Conservation (phyloP, 2,888 invertebrate genomes). For the Calephelis perditalis region DNA sequence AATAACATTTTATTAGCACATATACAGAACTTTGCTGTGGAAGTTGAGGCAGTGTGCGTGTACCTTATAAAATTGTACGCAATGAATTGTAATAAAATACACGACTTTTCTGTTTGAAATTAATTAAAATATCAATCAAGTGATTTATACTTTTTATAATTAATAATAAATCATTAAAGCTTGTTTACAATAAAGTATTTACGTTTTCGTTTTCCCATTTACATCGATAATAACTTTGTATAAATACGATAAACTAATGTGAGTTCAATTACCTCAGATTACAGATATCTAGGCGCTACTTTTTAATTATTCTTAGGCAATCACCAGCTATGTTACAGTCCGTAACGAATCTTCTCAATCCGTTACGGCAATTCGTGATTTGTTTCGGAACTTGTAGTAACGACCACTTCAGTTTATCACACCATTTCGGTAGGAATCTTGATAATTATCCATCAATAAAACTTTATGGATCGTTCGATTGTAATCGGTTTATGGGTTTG, state of each 20-base stretch:
- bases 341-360: conserved; percentile 56
- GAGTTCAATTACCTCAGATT: conserved; percentile 17
- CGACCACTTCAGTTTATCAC: conserved; percentile 71
- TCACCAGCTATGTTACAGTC: conserved; percentile 47
- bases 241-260: conserved; percentile 6
- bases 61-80: no score
- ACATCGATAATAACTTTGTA: not conserved
- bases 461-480: conserved; percentile 49
- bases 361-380: conserved; percentile 58
- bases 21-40: no score
- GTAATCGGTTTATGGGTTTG: conserved; percentile 44
- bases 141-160: not conserved
- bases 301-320: conserved; percentile 66
- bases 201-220: conserved; percentile 9
- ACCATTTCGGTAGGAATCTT: conserved; percentile 68
- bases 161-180: not conserved
- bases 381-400: conserved; percentile 56
- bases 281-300: conserved; percentile 47
- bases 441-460: conserved; percentile 60
- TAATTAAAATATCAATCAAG: no score
- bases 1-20: no score
- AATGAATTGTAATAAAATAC: no score
- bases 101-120: no score
- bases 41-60: no score
- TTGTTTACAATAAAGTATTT: conserved; percentile 4